A percentile compares a stretch with the other conserved stretches of the same genome.
These are phyloP conservation scores for Chelonoidis abingdonii DNA, from an alignment of 2,113 vertebrate genomes.

Conservation along the genomic window DNA sequence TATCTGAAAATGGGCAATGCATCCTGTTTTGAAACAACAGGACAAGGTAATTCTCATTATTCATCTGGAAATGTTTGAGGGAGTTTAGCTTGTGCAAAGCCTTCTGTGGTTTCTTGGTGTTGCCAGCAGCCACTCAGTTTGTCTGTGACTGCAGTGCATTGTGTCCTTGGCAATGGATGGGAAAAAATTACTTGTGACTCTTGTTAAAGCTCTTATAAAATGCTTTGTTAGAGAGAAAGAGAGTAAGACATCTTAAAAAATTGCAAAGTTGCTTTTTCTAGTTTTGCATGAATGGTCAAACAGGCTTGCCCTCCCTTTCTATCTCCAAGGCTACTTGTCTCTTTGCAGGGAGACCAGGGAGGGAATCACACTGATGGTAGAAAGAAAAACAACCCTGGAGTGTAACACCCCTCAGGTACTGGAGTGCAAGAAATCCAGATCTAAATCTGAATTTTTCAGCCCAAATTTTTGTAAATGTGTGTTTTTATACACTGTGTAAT, in stretches of 20 bases:
- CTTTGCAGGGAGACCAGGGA: neutral
- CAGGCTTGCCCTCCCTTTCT: neutral
- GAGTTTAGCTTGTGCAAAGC: neutral
- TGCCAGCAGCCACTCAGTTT: neutral
- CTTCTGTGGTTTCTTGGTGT: conserved; percentile 15
- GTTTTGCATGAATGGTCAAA: neutral
- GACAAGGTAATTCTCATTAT: neutral
- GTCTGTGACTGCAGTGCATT: conserved; percentile 32
- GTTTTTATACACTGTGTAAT: neutral
- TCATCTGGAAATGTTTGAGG: neutral
- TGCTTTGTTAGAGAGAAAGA: neutral
- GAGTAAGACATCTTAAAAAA: neutral
- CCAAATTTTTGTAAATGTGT: neutral
- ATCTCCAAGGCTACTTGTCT: neutral
- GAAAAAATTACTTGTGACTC: conserved; percentile 33
- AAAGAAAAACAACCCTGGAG: neutral
- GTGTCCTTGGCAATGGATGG: conserved; percentile 34
- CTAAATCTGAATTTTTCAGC: neutral
- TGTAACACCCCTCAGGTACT: neutral
- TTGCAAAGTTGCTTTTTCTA: neutral
- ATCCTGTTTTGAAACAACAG: neutral
- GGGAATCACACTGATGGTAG: neutral
- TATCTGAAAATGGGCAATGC: neutral
- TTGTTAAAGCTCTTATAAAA: neutral
- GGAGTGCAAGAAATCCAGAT: neutral